These are phyloP conservation scores for Psittacula cyanocephala DNA, from an alignment of 2,113 vertebrate species.

Conservation along the genomic window DNA sequence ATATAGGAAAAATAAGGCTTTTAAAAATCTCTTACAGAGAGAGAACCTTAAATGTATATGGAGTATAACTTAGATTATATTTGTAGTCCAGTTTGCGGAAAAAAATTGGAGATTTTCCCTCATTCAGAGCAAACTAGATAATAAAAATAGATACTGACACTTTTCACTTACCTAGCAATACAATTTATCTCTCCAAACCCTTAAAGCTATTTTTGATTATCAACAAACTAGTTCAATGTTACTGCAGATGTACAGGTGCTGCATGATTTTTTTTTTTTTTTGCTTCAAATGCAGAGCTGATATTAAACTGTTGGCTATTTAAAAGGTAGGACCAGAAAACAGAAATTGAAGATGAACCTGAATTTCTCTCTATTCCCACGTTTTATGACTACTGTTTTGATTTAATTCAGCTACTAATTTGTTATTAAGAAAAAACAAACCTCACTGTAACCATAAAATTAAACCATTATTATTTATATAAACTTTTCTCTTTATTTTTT, in stretches of 20 bases:
- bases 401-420: not conserved
- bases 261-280: not conserved
- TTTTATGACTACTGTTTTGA: not conserved
- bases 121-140: not conserved
- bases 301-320: not conserved
- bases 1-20: not conserved
- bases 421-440: not conserved
- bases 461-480: not conserved
- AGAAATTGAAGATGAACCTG: not conserved
- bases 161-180: not conserved
- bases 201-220: constrained; percentile 8
- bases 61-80: not conserved
- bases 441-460: not conserved
- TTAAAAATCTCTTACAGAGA: not conserved
- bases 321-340: not conserved
- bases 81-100: not conserved
- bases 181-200: not conserved
- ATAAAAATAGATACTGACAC: constrained; percentile 7
- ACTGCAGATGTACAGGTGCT: not conserved
- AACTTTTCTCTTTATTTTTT: not conserved
- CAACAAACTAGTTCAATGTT: not conserved
- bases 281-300: not conserved
- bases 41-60: not conserved
- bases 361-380: not conserved
- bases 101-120: not conserved